A percentile compares a stretch with the other conserved stretches of the same genome.
These are phyloP conservation scores for Chaunax sp. DNA, from an alignment of 2,797 vertebrate species.

Conservation along the genomic window DNA sequence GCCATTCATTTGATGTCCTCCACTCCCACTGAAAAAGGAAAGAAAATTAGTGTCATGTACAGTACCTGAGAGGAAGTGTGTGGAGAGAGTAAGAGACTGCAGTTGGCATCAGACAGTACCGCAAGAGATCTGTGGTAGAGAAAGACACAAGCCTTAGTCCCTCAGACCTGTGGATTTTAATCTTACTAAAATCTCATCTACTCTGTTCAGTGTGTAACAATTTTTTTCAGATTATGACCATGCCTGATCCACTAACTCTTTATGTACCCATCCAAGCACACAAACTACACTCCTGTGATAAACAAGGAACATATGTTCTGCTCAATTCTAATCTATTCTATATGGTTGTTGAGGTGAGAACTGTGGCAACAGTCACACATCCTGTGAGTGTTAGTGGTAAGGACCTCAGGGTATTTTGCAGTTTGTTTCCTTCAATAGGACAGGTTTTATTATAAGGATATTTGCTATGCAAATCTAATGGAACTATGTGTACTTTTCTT, in stretches of 20 bases:
- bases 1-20: conserved; percentile 49
- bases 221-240: conserved; percentile 78
- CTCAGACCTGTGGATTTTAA: conserved; percentile 82
- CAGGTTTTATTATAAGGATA: conserved; percentile 54
- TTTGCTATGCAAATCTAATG: conserved; percentile 71
- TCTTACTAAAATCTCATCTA: conserved; percentile 78
- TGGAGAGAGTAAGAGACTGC: conserved; percentile 23
- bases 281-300: conserved; percentile 30
- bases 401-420: conserved; percentile 21
- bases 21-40: conserved; percentile 37
- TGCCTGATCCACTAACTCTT: conserved; percentile 55
- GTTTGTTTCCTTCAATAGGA: conserved; percentile 9
- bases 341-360: conserved; percentile 18
- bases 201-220: conserved; percentile 76
- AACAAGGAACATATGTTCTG: conserved; percentile 33
- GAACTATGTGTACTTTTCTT: conserved; percentile 46
- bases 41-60: conserved; percentile 12
- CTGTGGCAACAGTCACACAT: neutral
- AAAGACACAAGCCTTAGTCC: conserved; percentile 72
- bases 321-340: conserved; percentile 15
- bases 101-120: conserved; percentile 61
- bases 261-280: conserved; percentile 44
- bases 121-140: conserved; percentile 72
- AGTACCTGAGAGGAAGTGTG: conserved; percentile 42
- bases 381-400: neutral